A percentile compares a stretch with the other conserved stretches of the same genome.
phyloP scores from a whole-genome alignment of 1,140 invertebrate genomes.

The Oedothorax gibbosus region DNA sequence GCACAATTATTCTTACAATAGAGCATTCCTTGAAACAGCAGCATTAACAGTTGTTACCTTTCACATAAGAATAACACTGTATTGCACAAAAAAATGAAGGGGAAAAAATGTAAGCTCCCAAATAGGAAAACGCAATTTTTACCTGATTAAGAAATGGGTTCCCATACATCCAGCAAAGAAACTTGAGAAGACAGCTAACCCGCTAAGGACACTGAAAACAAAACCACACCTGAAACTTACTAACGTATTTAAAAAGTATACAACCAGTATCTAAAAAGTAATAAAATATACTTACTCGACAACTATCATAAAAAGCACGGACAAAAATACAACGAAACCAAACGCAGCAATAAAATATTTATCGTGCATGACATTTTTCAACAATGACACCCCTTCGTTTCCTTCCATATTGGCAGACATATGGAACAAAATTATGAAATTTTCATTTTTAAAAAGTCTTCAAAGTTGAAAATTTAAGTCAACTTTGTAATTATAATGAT shows the following conservation, averaged over 20 bases:
- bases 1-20: no score
- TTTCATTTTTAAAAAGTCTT: not conserved
- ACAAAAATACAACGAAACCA: constrained; percentile 20
- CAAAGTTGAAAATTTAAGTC: not conserved
- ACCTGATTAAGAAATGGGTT: constrained; percentile 40
- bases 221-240: not conserved
- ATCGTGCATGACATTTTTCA: constrained; percentile 29
- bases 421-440: not conserved
- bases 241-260: not conserved
- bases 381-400: constrained; percentile 43
- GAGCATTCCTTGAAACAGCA: no score
- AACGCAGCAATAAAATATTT: constrained; percentile 16
- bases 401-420: constrained; percentile 16
- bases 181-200: constrained; percentile 15
- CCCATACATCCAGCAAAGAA: constrained; percentile 33
- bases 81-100: not conserved
- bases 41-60: no score
- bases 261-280: not conserved
- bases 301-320: constrained; percentile 1
- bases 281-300: constrained; percentile 21
- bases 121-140: not conserved
- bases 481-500: not conserved
- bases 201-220: constrained; percentile 22
- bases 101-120: not conserved
- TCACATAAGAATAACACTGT: no score